phyloP scores from a whole-genome alignment of 2,113 vertebrate species.

The Pangasianodon gigas region DNA sequence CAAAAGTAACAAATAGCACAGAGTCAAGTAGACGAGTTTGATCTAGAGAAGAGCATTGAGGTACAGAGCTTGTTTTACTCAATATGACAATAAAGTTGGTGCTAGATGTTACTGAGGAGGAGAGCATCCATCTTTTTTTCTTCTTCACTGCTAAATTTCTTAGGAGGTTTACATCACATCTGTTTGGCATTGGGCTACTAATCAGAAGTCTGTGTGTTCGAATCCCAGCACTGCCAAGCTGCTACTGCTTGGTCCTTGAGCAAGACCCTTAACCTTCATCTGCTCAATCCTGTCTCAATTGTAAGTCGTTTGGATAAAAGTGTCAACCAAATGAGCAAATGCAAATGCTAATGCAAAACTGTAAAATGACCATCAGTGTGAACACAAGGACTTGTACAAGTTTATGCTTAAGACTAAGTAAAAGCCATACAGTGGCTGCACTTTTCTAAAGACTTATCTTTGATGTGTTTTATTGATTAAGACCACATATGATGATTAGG shows the following conservation, averaged over 20 bases:
- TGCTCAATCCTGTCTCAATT: neutral
- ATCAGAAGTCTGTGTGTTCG: neutral
- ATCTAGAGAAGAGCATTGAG: neutral
- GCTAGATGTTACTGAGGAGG: neutral
- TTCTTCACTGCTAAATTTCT: neutral
- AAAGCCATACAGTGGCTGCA: neutral
- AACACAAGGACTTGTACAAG: neutral
- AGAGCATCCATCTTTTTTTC: neutral
- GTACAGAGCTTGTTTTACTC: neutral
- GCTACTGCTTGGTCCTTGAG: neutral
- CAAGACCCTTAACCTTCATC: slow-evolving; percentile 6
- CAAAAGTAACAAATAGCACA: neutral
- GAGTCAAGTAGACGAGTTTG: neutral
- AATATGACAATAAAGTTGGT: neutral
- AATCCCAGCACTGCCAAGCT: neutral
- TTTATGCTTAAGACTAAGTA: neutral
- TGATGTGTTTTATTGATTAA: neutral
- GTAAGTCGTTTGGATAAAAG: slow-evolving; percentile 18
- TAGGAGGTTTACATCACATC: neutral
- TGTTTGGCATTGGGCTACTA: neutral
- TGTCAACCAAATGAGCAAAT: slow-evolving; percentile 7
- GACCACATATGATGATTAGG: neutral
- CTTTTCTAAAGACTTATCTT: neutral
- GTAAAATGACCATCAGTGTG: neutral
- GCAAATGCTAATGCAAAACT: slow-evolving; percentile 8